Evolutionary conservation across 1,140 invertebrate genomes (phyloP), one percentile per base, ranked within the genome.

Genomic region (Drosophila takahashii): DNA sequence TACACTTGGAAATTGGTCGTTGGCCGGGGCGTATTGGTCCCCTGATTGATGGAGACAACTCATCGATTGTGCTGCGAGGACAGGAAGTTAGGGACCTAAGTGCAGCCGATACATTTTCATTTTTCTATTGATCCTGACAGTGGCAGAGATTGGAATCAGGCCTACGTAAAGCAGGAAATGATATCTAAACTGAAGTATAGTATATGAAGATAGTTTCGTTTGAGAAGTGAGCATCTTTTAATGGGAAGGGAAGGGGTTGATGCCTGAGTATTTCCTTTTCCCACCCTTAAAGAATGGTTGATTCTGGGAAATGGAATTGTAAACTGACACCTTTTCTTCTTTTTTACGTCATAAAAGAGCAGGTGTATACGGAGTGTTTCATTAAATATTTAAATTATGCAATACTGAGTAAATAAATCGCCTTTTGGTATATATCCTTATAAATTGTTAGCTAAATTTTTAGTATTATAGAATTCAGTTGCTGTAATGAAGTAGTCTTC

Each of bases 41-140:
- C 34, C 45, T 71, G 67, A 70, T 71, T 71, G 67, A 71, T 71
- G 67, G 66, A 48, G 67, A 71, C 67, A 71, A 70, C 65, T 70
- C 52, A 57, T 71, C 65, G 67, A 71, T 70, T 69, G 50, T 22
- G 59, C 47, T 16, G 8, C 26, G 41, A 42, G 34, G 52, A 48
- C 50, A 70, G 67, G 67, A 71, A 71, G 67, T 71, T 22, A 22
- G 22, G 64, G 69, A 50, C 64, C 26, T 69, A 47, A 57, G 13
- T 70, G 52, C 39, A 18, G 60, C 15, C 64, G 34, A 67, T 67
- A 67, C 64, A 65, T 67, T 65, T 51, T 32, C 67, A 70, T 70
- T 45, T 69, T 22, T 3, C 15, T 15, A 70, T 57, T 57, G 65
- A 57, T 70, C 67, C 50, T 56, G 54, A 3, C 15, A 15, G 29